Evolutionary conservation across 2,888 invertebrate genomes (phyloP), one percentile per base, ranked within the genome.

Genomic region (Hydrotaea diabolus): DNA sequence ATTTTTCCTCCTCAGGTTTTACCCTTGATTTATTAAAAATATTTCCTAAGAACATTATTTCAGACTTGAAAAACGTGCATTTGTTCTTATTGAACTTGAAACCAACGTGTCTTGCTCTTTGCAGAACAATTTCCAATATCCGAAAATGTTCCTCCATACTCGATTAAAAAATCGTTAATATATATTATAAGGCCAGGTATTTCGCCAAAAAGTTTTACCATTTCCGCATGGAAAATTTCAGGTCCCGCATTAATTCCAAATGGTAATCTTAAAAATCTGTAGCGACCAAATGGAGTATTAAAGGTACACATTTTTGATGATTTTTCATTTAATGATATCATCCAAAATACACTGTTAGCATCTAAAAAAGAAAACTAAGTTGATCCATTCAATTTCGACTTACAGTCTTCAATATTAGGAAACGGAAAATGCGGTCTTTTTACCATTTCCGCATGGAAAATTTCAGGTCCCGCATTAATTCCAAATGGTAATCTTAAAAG

Each of bases 291-390:
- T 0, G 86, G 87, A 11, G 88, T 87, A 21, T 82, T 86, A 53
- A 88, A 87, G 3, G 86, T 87, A 73, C 87, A 88, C 8, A 87
- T 55, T 74, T 84, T 86, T 9, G 87, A 80, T 11, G 86, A 87
- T 39, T 85, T 26, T 81, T 88, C 83, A 23, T 86, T 80, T 3
- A 87, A 83, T 17, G 86, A 83, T 15, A 88, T 77, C 82, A 87
- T 86, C 82, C 87, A 88, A 55, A 86, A 82, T 62, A 87, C 83
- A 13, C 78, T 80, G 8, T 78, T 80, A 11, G 77, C 80, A 43
- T 83, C 80, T 0, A 83, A 17, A 7, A 64, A 23, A 0, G 53
- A 36, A 26, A 79, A 80, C 62, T 39, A 66, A 21, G 31, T 74
- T 17, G 59, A 83, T 19, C 80, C 79, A 21, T 43, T 79, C 2